phyloP scores from a whole-genome alignment of 2,888 invertebrate species.

The Xestoiulus laeticollis region DNA sequence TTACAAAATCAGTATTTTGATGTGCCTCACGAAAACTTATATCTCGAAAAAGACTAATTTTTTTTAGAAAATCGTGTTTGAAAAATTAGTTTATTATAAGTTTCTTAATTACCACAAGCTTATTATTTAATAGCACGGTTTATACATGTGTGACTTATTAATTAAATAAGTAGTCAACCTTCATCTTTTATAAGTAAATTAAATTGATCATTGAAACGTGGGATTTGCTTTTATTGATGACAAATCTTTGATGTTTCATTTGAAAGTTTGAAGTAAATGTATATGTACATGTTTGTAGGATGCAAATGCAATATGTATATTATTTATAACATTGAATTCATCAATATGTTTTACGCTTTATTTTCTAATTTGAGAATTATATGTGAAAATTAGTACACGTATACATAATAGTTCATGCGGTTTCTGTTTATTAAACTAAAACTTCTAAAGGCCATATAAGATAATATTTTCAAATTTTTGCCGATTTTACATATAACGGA shows the following conservation, averaged over 20 bases:
- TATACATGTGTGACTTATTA: background rate
- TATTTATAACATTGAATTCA: background rate
- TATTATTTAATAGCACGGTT: background rate
- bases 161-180: background rate
- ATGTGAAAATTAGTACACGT: background rate
- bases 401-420: background rate
- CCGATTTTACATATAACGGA: background rate
- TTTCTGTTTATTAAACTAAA: background rate
- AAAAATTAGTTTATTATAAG: background rate
- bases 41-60: background rate
- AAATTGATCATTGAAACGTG: slow-evolving; percentile 7
- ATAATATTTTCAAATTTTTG: background rate
- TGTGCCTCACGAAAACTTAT: background rate
- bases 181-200: background rate
- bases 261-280: slow-evolving; percentile 11
- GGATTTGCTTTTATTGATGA: background rate
- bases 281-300: too few species aligned
- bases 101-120: background rate
- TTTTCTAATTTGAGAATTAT: background rate
- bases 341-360: background rate
- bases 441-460: background rate
- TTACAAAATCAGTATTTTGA: background rate
- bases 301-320: background rate
- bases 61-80: background rate
- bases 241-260: background rate